A percentile compares a stretch with the other conserved stretches of the same genome.
These are phyloP conservation scores for Embidobia sp. DNA, from an alignment of 2,888 invertebrate species.

Conservation along the genomic window DNA sequence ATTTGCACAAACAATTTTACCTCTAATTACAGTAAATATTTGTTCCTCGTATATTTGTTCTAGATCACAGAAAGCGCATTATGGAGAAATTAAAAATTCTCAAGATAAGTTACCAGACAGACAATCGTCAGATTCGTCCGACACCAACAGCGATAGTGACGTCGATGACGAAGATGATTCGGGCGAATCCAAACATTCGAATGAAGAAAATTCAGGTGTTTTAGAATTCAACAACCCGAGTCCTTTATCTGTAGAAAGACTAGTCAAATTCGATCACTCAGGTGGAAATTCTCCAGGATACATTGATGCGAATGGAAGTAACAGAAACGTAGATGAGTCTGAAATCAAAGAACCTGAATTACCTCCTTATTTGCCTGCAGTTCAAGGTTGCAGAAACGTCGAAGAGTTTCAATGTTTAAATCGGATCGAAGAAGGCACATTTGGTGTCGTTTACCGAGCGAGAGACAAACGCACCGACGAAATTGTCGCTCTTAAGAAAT, in stretches of 20 bases:
- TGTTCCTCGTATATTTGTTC: too few species aligned
- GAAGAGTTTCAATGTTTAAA: conserved; percentile 99
- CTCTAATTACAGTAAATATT: background rate
- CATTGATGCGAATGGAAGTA: conserved; percentile 75
- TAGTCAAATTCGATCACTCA: conserved; percentile 82
- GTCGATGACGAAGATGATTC: conserved; percentile 77
- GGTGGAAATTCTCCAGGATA: conserved; percentile 78
- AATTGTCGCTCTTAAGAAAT: conserved; percentile 97
- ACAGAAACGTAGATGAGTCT: conserved; percentile 72
- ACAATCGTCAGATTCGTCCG: conserved; percentile 79
- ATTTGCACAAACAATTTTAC: too few species aligned
- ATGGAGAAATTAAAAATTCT: conserved; percentile 72
- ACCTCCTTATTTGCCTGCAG: conserved; percentile 92
- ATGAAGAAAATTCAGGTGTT: conserved; percentile 76
- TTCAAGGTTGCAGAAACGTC: conserved; percentile 96
- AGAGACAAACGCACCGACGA: conserved; percentile 98
- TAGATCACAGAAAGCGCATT: too few species aligned
- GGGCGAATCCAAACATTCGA: conserved; percentile 77
- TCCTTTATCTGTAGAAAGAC: conserved; percentile 83
- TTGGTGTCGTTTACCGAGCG: conserved; percentile 98
- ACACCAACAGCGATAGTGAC: conserved; percentile 82
- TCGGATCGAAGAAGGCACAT: conserved; percentile 99
- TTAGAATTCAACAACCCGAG: conserved; percentile 82
- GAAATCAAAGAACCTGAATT: conserved; percentile 84
- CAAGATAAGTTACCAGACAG: conserved; percentile 75